Base-by-base conservation (phyloP, 2,113 vertebrate species). In the Chelonoidis abingdonii region DNA sequence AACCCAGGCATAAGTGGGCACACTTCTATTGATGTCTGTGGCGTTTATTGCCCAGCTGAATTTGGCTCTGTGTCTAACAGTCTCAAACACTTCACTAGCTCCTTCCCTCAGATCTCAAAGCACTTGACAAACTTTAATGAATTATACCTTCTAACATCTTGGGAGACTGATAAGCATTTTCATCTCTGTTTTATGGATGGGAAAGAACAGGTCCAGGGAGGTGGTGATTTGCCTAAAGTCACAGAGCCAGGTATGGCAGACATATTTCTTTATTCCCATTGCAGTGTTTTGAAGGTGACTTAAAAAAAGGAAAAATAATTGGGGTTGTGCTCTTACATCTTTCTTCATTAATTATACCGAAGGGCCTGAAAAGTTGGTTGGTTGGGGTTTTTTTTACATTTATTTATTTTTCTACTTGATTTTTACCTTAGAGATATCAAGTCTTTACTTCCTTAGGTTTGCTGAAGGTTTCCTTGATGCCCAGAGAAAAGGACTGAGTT, bases 1-100 rank as follows among this genome's bases (percentile, higher is more conserved):
- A 86, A 53, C 29, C 50, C 76, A 3, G 0, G 25, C 21, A 19
- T 4, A 1, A 76, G 31, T 2, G 2, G 41, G 85, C 6, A 1
- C 38, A 41, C 54, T 4, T 5, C 50, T 7, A 3, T 5, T 0
- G 0, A 84, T 81, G 62, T 65, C 31, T 0, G 1, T 49, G 21
- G 49, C 5, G 14, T 29, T 2, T 47, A 79, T 81, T 54, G 50
- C 35, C 62, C 75, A 31, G 78, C 24, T 8, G 1, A 52, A 19
- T 49, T 50, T 6, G 1, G 24, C 44, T 41, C 76, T 35, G 7
- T 14, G 49, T 22, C 27, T 82, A 41, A 83, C 31, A n/a, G 54
- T 35, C 17, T 41, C 62, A 17, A 81, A 11, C 0, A 4, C 9
- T 83, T 85, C 65, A 52, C 31, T 80, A 86, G 41, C 1, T 41